Base-by-base conservation (phyloP, 2,888 invertebrate genomes). In the Caenorhabditis japonica region DNA sequence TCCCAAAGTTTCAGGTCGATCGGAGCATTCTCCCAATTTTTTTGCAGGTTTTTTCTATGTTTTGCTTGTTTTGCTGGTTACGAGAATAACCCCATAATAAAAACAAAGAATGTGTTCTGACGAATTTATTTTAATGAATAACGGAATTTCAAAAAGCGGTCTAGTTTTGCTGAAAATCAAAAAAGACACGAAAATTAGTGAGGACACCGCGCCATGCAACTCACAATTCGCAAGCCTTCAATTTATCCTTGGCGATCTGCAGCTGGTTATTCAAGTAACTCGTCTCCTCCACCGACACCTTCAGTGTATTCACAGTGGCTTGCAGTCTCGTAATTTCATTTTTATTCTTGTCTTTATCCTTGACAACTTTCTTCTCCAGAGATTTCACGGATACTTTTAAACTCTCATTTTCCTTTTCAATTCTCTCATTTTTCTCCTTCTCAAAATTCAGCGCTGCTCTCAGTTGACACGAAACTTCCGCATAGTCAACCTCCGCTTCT, bases 191-290 rank as follows among this genome's bases (percentile, higher is more conserved):
- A n/a, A n/a, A n/a, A n/a, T n/a, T n/a, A n/a, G n/a, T n/a, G n/a
- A n/a, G n/a, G n/a, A n/a, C n/a, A n/a, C n/a, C n/a, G n/a, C n/a
- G n/a, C n/a, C n/a, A n/a, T n/a, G n/a, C n/a, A 39, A 59, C 73
- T 68, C 19, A 74, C 68, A 75, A 75, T 38, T 75, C 64, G 36
- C 43, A 52, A 12, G 69, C 64, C 36, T 49, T 69, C 10, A 75
- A 2, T 25, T 59, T 62, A 19, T 30, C 27, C 19, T 55, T 64
- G 0, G 53, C 15, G 3, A 44, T 34, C 0, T 15, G 4, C 1
- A 69, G 25, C 17, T 64, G 53, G 21, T 15, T 27, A 36, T 51
- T 53, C 13, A 41, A 30, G 19, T 58, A 21, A 3, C 53, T 46
- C 0, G 43, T 25, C 13, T 70, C 60, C 15, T 56, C 68, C 0